Evolutionary conservation across 2,113 vertebrate species (phyloP), one percentile per base, ranked within the genome.

Genomic region (Pelecanoides urinatrix): DNA sequence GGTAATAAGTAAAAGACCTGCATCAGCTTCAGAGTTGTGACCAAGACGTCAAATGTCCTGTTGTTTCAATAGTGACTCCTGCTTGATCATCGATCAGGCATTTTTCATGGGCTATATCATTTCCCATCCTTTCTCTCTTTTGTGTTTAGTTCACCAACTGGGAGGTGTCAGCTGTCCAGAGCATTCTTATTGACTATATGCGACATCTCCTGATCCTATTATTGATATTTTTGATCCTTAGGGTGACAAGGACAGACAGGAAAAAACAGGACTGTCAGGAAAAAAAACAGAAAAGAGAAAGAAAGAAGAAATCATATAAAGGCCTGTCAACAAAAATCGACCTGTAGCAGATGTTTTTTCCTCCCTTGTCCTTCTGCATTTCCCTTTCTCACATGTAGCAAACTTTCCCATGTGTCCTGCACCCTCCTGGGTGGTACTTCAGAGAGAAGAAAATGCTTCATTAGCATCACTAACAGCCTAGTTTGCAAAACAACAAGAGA

Each of bases 91-190:
- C 62, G 47, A 6, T 66, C 72, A 52, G 4, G 6, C 9, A 21
- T 58, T 82, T 86, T 73, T 68, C 58, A 56, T 16, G 16, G 40
- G 29, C 23, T 59, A 7, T 21, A 44, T 44, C 0, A 22, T 80
- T 76, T 52, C 6, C 10, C 8, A 44, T 44, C 0, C 19, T 80
- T 76, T 52, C 6, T 12, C 8, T 27, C 26, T 56, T 44, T 44
- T 1, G 1, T 25, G 11, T 30, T 70, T n/a, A 56, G 8, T 26
- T 78, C 23, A 23, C 38, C 5, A 3, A n/a, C 23, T 1, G 4
- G 17, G 38, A 58, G 32, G 16, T 42, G 10, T 11, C 59, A 56
- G 29, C 23, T 70, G 59, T 36, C 47, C 49, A n/a, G 55, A 56
- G 25, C 8, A 15, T 26, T 8, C 15, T 21, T 76, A 36, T 12